These are phyloP conservation scores for Drosophila melanosoma DNA, from an alignment of 2,888 invertebrate species.

Conservation along the genomic window DNA sequence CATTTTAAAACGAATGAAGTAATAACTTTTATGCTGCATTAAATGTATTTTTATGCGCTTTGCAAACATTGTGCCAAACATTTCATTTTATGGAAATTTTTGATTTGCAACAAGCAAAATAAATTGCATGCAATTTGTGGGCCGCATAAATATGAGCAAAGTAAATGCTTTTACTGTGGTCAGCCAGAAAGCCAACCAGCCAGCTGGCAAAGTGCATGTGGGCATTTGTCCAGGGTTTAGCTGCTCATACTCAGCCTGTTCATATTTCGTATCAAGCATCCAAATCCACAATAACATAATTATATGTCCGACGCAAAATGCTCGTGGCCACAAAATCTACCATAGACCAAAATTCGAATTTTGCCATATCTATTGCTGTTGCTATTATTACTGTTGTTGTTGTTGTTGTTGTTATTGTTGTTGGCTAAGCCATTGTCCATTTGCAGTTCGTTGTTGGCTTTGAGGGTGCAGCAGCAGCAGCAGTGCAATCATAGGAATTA, in stretches of 20 bases:
- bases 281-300: conserved; percentile 62
- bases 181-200: conserved; percentile 9
- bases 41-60: conserved; percentile 66
- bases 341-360: conserved; percentile 33
- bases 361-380: conserved; percentile 4
- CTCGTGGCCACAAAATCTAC: conserved; percentile 47
- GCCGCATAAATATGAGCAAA: conserved; percentile 72
- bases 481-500: conserved; percentile 61
- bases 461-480: conserved; percentile 31
- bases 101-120: conserved; percentile 77
- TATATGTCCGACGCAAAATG: conserved; percentile 55
- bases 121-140: conserved; percentile 76
- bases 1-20: conserved; percentile 77
- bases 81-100: conserved; percentile 76
- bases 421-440: conserved; percentile 40
- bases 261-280: conserved; percentile 41
- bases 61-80: conserved; percentile 69
- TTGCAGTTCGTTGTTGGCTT: conserved; percentile 56
- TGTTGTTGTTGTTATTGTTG: conserved; percentile 12
- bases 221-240: conserved; percentile 4
- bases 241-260: conserved; percentile 2
- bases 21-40: conserved; percentile 76
- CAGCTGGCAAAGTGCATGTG: conserved; percentile 27
- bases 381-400: conserved; percentile 17
- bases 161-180: conserved; percentile 45